Evolutionary conservation across 2,888 invertebrate species (phyloP), one percentile per base, ranked within the genome.

Genomic region (Tinea trinotella): DNA sequence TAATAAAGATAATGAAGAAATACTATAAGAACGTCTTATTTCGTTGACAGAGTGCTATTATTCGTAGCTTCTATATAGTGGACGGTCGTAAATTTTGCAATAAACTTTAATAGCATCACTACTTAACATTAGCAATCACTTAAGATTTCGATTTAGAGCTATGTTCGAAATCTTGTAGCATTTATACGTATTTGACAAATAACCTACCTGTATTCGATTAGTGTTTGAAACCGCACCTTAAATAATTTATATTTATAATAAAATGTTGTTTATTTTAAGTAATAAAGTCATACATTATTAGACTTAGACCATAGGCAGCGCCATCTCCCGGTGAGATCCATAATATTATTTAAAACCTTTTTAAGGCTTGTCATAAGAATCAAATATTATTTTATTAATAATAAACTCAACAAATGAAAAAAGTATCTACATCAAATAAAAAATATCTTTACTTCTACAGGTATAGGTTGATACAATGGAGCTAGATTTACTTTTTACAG

Each of bases 1-100:
- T 46, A 46, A 24, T 50, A 24, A 24, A 50, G 50, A 50, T 50
- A 50, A 50, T 50, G 50, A 50, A 50, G 50, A 50, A 50, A 50
- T 50, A 24, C 24, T 50, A 50, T 4, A 50, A 7, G 13, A 24
- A 22, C 10, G 22, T 24, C 50, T 50, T 50, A 50, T 50, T 48
- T 50, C 50, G 22, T 50, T 50, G 50, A 50, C 50, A 50, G 50
- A 50, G 24, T 24, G 24, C 50, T 24, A 50, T 50, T 50, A 50
- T 50, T 50, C 50, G 22, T 50, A 50, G 50, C 50, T 50, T 22
- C 24, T 22, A 18, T n/a, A n/a, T 50, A 50, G 22, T 50, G 50
- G 50, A 24, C 50, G 13, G n/a, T 50, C 50, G 50, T 50, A 50
- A 50, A 50, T 50, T 50, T 24, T 22, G 24, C 19, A 15, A 18